phyloP scores from a whole-genome alignment of 2,797 vertebrate species.

The Chaunax sp. region DNA sequence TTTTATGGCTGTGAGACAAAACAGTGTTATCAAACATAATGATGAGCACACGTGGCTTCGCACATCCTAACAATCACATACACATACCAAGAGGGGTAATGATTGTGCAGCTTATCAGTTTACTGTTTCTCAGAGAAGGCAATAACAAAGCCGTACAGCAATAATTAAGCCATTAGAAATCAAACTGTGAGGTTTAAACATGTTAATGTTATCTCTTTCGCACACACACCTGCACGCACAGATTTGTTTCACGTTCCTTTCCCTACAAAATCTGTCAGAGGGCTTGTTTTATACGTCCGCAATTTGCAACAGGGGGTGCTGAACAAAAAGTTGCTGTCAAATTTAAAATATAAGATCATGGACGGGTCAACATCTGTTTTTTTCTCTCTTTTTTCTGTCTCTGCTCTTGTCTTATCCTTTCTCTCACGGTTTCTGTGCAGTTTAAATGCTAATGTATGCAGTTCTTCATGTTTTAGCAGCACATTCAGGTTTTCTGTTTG shows the following conservation, averaged over 20 bases:
- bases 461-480: not conserved
- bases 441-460: slow-evolving; percentile 35
- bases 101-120: slow-evolving; percentile 52
- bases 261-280: not conserved
- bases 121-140: slow-evolving; percentile 37
- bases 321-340: not conserved
- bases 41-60: slow-evolving; percentile 26
- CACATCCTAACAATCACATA: slow-evolving; percentile 26
- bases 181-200: slow-evolving; percentile 43
- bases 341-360: too few species aligned
- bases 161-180: slow-evolving; percentile 61
- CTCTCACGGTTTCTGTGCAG: not conserved
- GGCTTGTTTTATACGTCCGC: not conserved
- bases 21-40: slow-evolving; percentile 57
- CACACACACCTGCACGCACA: not conserved
- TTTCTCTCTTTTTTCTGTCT: not conserved
- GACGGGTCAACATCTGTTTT: too few species aligned
- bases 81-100: slow-evolving; percentile 10
- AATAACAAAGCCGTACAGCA: slow-evolving; percentile 45
- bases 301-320: not conserved
- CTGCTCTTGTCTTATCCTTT: not conserved
- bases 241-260: slow-evolving; percentile 9
- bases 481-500: not conserved
- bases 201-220: not conserved
- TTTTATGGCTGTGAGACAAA: slow-evolving; percentile 59